These are phyloP conservation scores for Hermatobates lingyangjiaoensis DNA, from an alignment of 1,140 invertebrate species.

Conservation along the genomic window DNA sequence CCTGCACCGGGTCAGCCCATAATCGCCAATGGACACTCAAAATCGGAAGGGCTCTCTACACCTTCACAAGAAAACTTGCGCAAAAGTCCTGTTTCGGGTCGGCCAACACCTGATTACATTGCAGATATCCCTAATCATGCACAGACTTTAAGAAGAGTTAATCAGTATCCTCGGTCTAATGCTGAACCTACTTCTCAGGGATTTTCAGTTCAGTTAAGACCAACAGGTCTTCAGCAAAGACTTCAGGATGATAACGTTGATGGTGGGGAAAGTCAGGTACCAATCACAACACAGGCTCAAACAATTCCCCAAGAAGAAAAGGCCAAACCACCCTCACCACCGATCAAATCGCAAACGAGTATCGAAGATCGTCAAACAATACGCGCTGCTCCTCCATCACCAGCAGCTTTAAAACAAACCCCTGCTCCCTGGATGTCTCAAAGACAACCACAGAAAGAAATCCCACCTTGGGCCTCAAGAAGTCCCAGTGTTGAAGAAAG, in stretches of 20 bases:
- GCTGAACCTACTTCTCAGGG: not conserved
- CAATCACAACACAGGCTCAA: no score
- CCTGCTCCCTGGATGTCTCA: slow-evolving; percentile 37
- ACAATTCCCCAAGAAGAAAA: not conserved
- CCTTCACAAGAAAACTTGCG: not conserved
- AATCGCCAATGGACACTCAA: slow-evolving; percentile 5
- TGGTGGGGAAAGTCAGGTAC: no score
- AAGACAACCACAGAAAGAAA: slow-evolving; percentile 24
- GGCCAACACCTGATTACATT: not conserved
- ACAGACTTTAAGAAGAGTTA: not conserved
- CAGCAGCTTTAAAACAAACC: slow-evolving; percentile 27
- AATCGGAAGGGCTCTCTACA: not conserved
- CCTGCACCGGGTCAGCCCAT: slow-evolving; percentile 2
- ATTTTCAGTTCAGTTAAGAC: slow-evolving; percentile 1
- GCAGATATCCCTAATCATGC: slow-evolving; percentile 1
- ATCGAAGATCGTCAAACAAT: not conserved
- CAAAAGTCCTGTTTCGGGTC: not conserved
- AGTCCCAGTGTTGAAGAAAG: slow-evolving; percentile 9
- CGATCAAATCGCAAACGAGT: not conserved
- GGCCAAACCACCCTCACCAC: not conserved
- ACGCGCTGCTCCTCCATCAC: slow-evolving; percentile 1
- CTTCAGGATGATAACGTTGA: not conserved
- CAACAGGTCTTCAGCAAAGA: not conserved
- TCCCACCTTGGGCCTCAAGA: slow-evolving; percentile 28
- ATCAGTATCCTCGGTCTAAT: not conserved